Base-by-base conservation (phyloP, 2,888 invertebrate species). In the Leptopterna dolabrata region DNA sequence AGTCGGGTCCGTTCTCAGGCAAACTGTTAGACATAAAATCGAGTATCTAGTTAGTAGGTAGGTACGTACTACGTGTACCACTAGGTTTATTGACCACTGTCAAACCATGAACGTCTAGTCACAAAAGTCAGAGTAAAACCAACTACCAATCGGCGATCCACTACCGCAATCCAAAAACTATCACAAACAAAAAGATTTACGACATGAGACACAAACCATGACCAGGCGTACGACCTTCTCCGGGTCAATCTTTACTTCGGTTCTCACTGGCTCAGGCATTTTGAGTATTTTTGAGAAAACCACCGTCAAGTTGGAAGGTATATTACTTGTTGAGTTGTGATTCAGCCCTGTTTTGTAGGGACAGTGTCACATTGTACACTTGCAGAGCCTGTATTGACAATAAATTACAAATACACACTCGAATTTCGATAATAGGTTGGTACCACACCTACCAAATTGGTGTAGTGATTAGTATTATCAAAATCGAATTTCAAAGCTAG, bases 221-320 rank as follows among this genome's bases (percentile, higher is more conserved):
- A 78, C 78, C 43, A 78, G 43, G 11, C 41, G 36, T 19, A 78
- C 78, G 27, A 78, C 78, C 41, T 78, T 78, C 27, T 78, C 78
- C 78, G 41, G 16, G 78, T 78, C 45, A 43, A 78, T 78, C 36
- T 45, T 27, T 4, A 45, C 78, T 78, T 41, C 41, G 36, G 30
- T 14, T 36, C 19, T 41, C 41, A 19, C 43, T 24, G 41, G n/a
- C 47, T 36, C 27, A 27, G 78, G 78, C 78, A 78, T 78, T 78
- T 78, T 24, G 78, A 45, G 14, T 73, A 14, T 11, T 73, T 30
- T 73, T 6, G 11, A 63, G 55, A 4, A 2, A 2, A 63, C 63
- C 63, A 9, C 11, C 24, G 24, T 63, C 19, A 63, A 63, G 63
- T 27, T 19, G 63, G 13, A n/a, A n/a, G n/a, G n/a, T n/a, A n/a